A percentile compares a stretch with the other conserved stretches of the same genome.
Evolutionary conservation across 2,797 vertebrate genomes (phyloP).

Genomic region (Odontamblyopus rebecca): DNA sequence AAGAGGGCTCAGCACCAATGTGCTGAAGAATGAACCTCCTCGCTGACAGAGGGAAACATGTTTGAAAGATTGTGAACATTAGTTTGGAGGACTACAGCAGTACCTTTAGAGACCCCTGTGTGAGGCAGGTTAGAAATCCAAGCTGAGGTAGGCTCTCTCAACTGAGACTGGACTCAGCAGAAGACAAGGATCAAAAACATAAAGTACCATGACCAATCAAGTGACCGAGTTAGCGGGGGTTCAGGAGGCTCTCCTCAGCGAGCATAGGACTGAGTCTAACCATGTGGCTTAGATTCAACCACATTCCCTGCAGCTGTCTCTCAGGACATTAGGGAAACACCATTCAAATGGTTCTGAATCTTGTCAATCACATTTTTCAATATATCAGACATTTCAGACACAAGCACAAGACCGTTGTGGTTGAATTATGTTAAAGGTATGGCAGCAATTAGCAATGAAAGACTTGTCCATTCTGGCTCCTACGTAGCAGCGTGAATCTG

Average conservation of each 20-base stretch:
- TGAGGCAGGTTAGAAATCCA: constrained; percentile 72
- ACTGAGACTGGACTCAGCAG: constrained; percentile 66
- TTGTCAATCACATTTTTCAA: constrained; percentile 4
- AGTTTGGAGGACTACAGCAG: constrained; percentile 65
- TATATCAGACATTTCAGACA: constrained; percentile 6
- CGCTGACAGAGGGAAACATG: constrained; percentile 42
- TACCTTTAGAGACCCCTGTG: constrained; percentile 69
- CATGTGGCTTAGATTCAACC: constrained; percentile 38
- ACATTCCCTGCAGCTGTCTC: constrained; percentile 34
- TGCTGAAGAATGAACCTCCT: constrained; percentile 41
- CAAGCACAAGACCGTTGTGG: constrained; percentile 45
- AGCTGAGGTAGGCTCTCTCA: constrained; percentile 79
- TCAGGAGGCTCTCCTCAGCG: constrained; percentile 51
- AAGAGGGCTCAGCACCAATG: constrained; percentile 67
- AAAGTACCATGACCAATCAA: constrained; percentile 65
- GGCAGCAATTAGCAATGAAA: constrained; percentile 48
- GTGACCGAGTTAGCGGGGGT: constrained; percentile 47
- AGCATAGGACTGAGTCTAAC: constrained; percentile 44
- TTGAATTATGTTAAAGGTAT: constrained; percentile 60
- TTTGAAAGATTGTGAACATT: constrained; percentile 53
- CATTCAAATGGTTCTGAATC: constrained; percentile 12
- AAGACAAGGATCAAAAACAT: constrained; percentile 46
- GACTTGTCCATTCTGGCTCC: constrained; percentile 76
- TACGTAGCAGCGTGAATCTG: constrained; percentile 70
- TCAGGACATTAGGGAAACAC: constrained; percentile 26